Evolutionary conservation across 2,113 vertebrate genomes (phyloP), one percentile per base, ranked within the genome.

Genomic region (Melanostigma gelatinosum): DNA sequence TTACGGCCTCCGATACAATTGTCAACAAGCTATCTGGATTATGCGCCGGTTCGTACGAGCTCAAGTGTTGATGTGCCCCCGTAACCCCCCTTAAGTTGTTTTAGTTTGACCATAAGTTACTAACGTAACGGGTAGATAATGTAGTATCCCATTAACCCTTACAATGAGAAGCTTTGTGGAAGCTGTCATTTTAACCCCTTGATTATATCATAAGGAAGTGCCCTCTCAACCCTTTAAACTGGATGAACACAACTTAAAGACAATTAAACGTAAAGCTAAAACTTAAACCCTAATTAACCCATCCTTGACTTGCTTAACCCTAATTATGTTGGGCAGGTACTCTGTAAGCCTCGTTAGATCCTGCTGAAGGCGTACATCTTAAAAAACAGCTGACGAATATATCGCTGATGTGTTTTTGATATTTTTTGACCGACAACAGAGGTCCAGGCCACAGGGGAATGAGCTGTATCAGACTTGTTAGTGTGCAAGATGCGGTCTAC

Each of bases 11-110:
- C 38, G 38, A 77, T 85, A 82, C 64, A 58, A 69, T 29, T 58
- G 72, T 65, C 72, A 83, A 29, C 52, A 66, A 78, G 52, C 81
- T 80, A 83, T 77, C 72, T 88, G 85, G 86, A 90, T 85, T 84
- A 85, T 80, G 67, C 85, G 57, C 74, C 46, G 68, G 69, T 29
- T 75, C 64, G 15, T 36, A 24, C 7, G 40, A 82, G 82, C 80
- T 88, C 11, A 6, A 32, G 40, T 34, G 50, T 63, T 32, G 68
- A 52, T 57, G 40, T 55, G 38, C 50, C 66, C 62, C 63, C 24
- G 73, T 81, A 75, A 84, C 72, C 79, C 70, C 29, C 29, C 1
- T 6, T 81, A 75, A 81, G 62, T 71, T 52, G 38, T 77, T 86
- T 88, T 74, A 52, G 60, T 77, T 73, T 48, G 58, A 62, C 46